Conservation (phyloP, 2,888 invertebrate species). For the Tipula unca region DNA sequence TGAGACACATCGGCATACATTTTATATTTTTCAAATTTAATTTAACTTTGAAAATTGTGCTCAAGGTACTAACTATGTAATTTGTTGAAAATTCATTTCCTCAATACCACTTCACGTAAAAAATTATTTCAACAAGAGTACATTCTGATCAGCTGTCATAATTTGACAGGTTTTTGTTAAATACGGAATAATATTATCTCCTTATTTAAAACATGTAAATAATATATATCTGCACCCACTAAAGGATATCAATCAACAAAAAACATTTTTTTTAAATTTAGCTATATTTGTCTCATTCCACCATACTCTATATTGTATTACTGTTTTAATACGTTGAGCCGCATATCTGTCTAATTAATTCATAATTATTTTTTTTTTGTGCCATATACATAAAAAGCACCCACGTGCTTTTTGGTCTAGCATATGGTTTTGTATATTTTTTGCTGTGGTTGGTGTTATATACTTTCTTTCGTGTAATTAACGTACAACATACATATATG, state of each 20-base stretch:
- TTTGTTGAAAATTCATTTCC: background rate
- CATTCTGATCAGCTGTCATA: background rate
- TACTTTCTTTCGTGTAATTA: background rate
- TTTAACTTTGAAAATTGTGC: too few relatives aligned
- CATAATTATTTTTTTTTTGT: background rate
- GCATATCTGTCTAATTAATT: background rate
- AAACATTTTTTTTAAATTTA: background rate
- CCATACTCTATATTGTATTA: background rate
- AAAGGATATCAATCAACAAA: background rate
- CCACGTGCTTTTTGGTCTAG: background rate
- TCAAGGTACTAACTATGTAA: too few relatives aligned
- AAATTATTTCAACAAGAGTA: background rate
- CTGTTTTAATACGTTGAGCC: background rate
- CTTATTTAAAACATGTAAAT: background rate
- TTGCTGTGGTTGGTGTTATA: background rate
- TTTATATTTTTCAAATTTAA: too few relatives aligned
- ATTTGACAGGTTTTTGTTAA: background rate
- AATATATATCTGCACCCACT: background rate
- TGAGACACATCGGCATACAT: too few relatives aligned
- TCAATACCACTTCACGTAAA: background rate
- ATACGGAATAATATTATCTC: too few relatives aligned
- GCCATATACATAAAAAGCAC: background rate
- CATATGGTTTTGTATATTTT: background rate
- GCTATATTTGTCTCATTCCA: background rate
- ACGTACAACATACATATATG: background rate